A percentile compares a stretch with the other conserved stretches of the same genome.
phyloP scores from a whole-genome alignment of 2,797 vertebrate genomes.

The Scolopax rusticola region DNA sequence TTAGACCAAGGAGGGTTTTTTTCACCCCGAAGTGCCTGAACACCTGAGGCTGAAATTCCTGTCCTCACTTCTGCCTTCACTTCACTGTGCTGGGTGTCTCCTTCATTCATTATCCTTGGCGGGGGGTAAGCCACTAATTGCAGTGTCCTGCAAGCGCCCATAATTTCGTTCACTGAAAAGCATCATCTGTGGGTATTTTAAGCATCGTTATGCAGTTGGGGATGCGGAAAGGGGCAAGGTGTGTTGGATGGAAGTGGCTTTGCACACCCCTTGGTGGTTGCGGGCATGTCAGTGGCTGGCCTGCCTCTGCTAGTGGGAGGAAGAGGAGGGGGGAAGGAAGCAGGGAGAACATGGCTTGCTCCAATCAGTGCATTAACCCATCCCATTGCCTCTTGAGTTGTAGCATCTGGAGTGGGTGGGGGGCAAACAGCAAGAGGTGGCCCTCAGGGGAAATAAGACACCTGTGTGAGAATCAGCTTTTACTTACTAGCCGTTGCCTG shows the following conservation, averaged over 20 bases:
- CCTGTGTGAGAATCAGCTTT: conserved; percentile 28
- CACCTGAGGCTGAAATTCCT: conserved; percentile 10
- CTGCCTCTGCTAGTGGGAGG: background rate
- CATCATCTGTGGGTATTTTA: background rate
- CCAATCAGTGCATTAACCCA: background rate
- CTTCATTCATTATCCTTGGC: background rate
- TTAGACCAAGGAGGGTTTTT: background rate
- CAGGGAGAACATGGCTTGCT: background rate
- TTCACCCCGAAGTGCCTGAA: background rate
- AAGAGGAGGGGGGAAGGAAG: background rate
- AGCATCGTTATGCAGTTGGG: background rate
- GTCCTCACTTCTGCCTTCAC: background rate
- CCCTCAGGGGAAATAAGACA: conserved; percentile 37
- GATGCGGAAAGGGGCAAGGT: background rate
- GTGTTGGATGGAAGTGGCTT: background rate
- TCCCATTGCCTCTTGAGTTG: background rate
- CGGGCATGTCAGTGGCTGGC: background rate
- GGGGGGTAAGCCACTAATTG: background rate
- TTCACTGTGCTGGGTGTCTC: background rate
- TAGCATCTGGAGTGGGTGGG: background rate
- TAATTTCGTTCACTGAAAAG: background rate
- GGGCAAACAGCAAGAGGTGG: background rate
- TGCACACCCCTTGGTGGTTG: background rate
- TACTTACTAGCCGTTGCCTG: background rate
- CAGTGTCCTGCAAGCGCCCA: background rate